Conservation (phyloP, 2,888 invertebrate species). For the Blera fallax region DNA sequence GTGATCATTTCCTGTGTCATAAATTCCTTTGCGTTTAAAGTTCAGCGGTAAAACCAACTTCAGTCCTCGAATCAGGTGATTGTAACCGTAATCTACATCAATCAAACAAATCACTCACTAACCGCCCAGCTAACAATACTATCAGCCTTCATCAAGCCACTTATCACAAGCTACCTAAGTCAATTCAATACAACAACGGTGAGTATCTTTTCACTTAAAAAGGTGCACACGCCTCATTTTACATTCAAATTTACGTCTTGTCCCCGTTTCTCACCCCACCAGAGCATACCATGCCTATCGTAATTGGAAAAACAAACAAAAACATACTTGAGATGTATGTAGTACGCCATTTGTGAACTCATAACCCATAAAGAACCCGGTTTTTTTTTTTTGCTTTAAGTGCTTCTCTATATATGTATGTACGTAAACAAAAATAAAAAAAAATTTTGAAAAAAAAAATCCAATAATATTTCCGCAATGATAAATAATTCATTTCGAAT, state of each 20-base stretch:
- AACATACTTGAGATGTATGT: conserved; percentile 17
- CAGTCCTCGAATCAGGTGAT: conserved; percentile 7
- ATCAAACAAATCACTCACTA: neutral
- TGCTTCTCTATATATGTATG: neutral
- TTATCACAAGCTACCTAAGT: neutral
- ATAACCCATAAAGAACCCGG: conserved; percentile 41
- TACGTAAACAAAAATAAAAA: conserved; percentile 35
- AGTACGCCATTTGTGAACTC: conserved; percentile 44
- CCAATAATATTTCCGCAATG: conserved; percentile 61
- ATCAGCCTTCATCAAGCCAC: neutral
- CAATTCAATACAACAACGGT: neutral
- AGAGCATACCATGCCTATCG: neutral
- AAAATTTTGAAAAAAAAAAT: conserved; percentile 15
- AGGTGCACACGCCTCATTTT: conserved; percentile 8
- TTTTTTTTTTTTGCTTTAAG: conserved; percentile 26
- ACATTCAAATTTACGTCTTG: neutral
- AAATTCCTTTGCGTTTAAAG: neutral
- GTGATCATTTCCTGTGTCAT: neutral
- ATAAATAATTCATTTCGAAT: conserved; percentile 64
- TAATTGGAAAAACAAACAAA: conserved; percentile 42
- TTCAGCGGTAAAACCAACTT: conserved; percentile 1
- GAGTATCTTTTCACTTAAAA: neutral
- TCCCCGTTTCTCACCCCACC: neutral
- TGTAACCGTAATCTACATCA: neutral
- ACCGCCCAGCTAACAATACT: neutral